Base-by-base conservation (phyloP, 2,888 invertebrate genomes). In the Cylloceria caligata region DNA sequence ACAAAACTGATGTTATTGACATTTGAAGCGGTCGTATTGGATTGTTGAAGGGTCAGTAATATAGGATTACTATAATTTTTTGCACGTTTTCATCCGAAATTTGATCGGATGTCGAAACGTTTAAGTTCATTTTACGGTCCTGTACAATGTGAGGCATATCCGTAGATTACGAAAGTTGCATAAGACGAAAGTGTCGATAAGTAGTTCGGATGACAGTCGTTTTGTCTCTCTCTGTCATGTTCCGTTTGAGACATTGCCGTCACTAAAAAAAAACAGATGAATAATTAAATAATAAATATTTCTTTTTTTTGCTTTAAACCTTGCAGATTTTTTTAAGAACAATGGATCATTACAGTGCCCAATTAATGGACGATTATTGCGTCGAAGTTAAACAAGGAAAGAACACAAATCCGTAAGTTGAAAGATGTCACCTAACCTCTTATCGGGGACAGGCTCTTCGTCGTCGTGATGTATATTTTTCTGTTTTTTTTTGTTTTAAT, bases 281-380 rank as follows among this genome's bases (percentile, higher is more conserved):
- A 30, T 71, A 69, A 57, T n/a, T 36, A 24, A 30, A 30, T 9
- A 13, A 11, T 57, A 57, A 65, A 21, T 34, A n/a, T n/a, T n/a
- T n/a, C n/a, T 19, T 55, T 73, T 77, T 57, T 34, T 42, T n/a
- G 39, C 21, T 1, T 19, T 2, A 47, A 16, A 60, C 19, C n/a
- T n/a, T 36, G 60, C 5, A 34, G 45, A 69, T 1, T 16, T 11
- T 36, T 45, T 30, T 13, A 68, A 49, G 39, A 57, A 85, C 71
- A 79, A 91, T 91, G 91, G 89, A 91, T 86, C 85, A 86, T 74
- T 83, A 76, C 42, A 88, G 88, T 79, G 74, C 86, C 64, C 84
- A 89, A 81, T 85, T 91, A 57, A 90, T 90, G 90, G 88, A 91
- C 3, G 90, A 91, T 60, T 79, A 80, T 88, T 62, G 85, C 85